Evolutionary conservation across 2,888 invertebrate species (phyloP).

Genomic region (Drosophila rubida): DNA sequence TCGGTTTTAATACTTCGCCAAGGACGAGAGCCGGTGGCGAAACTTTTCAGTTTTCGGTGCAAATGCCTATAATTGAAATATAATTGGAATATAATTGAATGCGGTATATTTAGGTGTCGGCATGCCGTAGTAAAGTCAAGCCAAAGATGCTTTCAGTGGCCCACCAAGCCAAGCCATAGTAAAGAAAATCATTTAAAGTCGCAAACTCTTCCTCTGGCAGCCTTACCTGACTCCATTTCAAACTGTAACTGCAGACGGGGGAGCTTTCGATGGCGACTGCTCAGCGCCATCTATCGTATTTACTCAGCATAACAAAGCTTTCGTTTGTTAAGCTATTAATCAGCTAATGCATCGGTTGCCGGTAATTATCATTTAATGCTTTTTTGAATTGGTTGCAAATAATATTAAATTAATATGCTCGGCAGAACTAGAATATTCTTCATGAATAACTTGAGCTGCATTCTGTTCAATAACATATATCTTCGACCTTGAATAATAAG

Average conservation of each 20-base stretch:
- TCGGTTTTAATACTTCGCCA: constrained; percentile 59
- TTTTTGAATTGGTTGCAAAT: background rate
- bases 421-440: background rate
- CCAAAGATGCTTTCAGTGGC: background rate
- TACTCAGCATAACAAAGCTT: constrained; percentile 12
- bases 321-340: background rate
- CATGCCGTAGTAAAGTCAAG: constrained; percentile 1
- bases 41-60: constrained; percentile 35
- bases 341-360: background rate
- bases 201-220: background rate
- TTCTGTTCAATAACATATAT: background rate
- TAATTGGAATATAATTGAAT: constrained; percentile 70
- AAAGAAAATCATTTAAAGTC: background rate
- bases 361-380: background rate
- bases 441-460: background rate
- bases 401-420: background rate
- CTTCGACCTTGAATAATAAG: background rate
- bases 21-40: constrained; percentile 47
- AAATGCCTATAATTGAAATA: constrained; percentile 67
- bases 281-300: constrained; percentile 38
- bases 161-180: background rate
- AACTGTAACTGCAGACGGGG: constrained; percentile 12
- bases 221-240: constrained; percentile 6
- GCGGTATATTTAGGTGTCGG: constrained; percentile 20
- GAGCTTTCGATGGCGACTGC: constrained; percentile 19